These are phyloP conservation scores for Fragum whitleyi DNA, from an alignment of 2,888 invertebrate species.

Conservation along the genomic window DNA sequence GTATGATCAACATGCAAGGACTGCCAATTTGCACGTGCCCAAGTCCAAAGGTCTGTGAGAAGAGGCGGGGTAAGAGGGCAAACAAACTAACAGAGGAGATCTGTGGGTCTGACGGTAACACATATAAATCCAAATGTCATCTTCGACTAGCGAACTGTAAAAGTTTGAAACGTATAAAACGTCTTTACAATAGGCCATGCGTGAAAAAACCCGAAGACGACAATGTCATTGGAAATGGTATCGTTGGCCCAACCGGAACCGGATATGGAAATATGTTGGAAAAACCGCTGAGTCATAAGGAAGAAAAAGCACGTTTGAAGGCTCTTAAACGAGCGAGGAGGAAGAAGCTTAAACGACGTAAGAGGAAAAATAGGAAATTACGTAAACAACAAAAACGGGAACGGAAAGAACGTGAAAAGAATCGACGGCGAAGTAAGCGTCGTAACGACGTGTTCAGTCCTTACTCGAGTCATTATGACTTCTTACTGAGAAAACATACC, in stretches of 20 bases:
- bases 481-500: conserved; percentile 49
- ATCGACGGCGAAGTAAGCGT: conserved; percentile 49
- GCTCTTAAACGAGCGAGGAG: conserved; percentile 43
- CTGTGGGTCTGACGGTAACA: conserved; percentile 79
- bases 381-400: conserved; percentile 17
- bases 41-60: conserved; percentile 75
- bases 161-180: conserved; percentile 66
- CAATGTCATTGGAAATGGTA: background rate
- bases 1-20: conserved; percentile 82
- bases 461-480: conserved; percentile 44
- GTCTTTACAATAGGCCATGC: conserved; percentile 65
- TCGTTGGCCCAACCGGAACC: background rate
- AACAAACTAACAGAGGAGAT: conserved; percentile 49
- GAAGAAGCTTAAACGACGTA: conserved; percentile 47
- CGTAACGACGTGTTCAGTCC: conserved; percentile 43
- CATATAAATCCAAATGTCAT: conserved; percentile 77
- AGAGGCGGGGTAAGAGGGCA: conserved; percentile 59
- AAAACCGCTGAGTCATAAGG: conserved; percentile 21
- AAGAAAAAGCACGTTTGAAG: conserved; percentile 46
- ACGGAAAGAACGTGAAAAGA: conserved; percentile 34
- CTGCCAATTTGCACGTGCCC: conserved; percentile 83
- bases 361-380: conserved; percentile 27
- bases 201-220: conserved; percentile 15
- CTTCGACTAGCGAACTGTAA: conserved; percentile 74
- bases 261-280: conserved; percentile 10